Evolutionary conservation across 2,888 invertebrate species (phyloP).

Genomic region (Leptopterna dolabrata): DNA sequence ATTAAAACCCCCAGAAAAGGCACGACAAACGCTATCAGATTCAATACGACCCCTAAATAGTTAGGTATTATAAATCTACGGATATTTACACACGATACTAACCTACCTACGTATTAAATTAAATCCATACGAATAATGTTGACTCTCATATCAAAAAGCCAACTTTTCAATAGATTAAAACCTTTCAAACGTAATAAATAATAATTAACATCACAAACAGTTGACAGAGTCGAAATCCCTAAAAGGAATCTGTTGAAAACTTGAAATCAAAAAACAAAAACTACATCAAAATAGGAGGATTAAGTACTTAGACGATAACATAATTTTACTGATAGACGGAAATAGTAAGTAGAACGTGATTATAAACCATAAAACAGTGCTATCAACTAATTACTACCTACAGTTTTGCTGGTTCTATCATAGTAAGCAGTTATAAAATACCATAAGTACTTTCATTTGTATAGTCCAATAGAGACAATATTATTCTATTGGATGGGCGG

Average conservation of each 20-base stretch:
- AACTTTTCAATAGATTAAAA: constrained; percentile 13
- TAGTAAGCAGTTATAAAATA: background rate
- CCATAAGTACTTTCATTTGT: background rate
- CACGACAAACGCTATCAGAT: background rate
- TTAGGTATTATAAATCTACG: background rate
- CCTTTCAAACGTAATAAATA: constrained; percentile 27
- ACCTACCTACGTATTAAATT: background rate
- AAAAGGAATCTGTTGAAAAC: background rate
- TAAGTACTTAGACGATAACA: background rate
- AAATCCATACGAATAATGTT: background rate
- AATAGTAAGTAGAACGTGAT: background rate
- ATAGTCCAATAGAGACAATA: background rate
- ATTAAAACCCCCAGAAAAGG: background rate
- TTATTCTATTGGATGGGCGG: background rate
- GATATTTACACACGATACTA: background rate
- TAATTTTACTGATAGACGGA: background rate
- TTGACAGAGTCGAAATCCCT: constrained; percentile 33
- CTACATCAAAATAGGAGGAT: background rate
- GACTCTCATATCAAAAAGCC: background rate
- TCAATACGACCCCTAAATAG: background rate
- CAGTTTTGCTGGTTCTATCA: background rate
- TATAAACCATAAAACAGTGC: background rate
- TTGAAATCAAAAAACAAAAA: constrained; percentile 4
- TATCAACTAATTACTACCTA: background rate
- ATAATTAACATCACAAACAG: constrained; percentile 44